Conservation (phyloP, 2,797 vertebrate genomes). For the Anguilla obscura region DNA sequence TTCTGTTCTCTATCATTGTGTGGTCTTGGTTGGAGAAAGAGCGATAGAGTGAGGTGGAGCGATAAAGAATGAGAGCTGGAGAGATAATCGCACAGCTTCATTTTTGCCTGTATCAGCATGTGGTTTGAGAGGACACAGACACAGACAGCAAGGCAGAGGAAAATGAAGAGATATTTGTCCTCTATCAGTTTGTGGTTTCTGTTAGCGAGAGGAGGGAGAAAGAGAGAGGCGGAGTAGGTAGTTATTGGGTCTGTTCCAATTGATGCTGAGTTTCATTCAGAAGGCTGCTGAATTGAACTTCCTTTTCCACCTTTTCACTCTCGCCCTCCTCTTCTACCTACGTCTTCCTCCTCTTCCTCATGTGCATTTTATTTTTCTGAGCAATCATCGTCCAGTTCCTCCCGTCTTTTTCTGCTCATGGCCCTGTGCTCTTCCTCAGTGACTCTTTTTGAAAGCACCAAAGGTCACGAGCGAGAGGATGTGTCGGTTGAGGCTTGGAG, state of each 20-base stretch:
- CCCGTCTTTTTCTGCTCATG: not conserved
- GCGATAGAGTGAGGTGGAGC: slow-evolving; percentile 22
- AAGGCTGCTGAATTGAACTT: slow-evolving; percentile 19
- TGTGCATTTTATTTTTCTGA: not conserved
- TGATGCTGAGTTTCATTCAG: slow-evolving; percentile 20
- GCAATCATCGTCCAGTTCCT: not conserved
- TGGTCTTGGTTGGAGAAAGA: slow-evolving; percentile 23
- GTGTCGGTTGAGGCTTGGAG: not conserved
- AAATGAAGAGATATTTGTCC: slow-evolving; percentile 42
- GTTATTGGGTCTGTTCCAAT: slow-evolving; percentile 5
- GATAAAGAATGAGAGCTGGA: slow-evolving; percentile 38
- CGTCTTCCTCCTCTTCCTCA: not conserved
- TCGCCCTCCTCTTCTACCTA: slow-evolving; percentile 46
- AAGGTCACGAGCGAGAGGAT: not conserved
- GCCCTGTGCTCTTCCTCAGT: slow-evolving; percentile 37
- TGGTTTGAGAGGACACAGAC: slow-evolving; percentile 46
- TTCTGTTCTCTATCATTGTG: slow-evolving; percentile 18
- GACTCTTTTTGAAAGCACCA: not conserved
- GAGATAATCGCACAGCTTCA: slow-evolving; percentile 33
- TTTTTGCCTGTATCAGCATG: slow-evolving; percentile 52
- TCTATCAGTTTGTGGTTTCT: slow-evolving; percentile 54
- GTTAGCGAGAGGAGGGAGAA: slow-evolving; percentile 53
- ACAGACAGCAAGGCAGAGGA: slow-evolving; percentile 39
- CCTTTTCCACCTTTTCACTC: not conserved
- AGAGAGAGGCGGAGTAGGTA: slow-evolving; percentile 52